Percentiles rank a stretch among this genome's conserved stretches.
These are phyloP conservation scores for Micropoecilia bifurca DNA, from an alignment of 2,797 vertebrate genomes.

Conservation along the genomic window DNA sequence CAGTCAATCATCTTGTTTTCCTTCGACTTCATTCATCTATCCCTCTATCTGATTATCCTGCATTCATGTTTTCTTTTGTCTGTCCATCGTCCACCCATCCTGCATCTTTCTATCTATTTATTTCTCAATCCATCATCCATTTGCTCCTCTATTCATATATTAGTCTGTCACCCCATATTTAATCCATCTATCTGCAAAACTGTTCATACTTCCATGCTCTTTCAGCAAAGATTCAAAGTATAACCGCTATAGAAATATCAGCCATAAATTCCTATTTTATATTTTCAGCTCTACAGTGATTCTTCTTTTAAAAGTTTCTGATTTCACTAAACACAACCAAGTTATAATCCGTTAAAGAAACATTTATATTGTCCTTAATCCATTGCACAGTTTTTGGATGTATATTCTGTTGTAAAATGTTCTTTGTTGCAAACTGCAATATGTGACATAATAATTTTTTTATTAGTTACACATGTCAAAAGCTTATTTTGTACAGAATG, in stretches of 20 bases:
- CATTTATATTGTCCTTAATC: neutral
- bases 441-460: neutral
- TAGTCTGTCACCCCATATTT: neutral
- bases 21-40: neutral
- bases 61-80: neutral
- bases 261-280: neutral
- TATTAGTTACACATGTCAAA: neutral
- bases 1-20: neutral
- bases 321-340: neutral
- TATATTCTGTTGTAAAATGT: neutral
- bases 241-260: neutral
- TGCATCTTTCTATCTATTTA: neutral
- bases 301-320: neutral
- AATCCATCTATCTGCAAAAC: neutral
- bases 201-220: neutral
- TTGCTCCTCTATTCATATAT: neutral
- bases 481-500: neutral
- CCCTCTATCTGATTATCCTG: neutral
- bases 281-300: neutral
- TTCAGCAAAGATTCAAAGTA: neutral
- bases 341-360: neutral
- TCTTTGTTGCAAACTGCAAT: neutral
- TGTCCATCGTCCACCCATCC: neutral
- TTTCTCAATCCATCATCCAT: neutral
- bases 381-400: neutral